Conservation (phyloP, 2,797 vertebrate species). For the Lagorchestes hirsutus region DNA sequence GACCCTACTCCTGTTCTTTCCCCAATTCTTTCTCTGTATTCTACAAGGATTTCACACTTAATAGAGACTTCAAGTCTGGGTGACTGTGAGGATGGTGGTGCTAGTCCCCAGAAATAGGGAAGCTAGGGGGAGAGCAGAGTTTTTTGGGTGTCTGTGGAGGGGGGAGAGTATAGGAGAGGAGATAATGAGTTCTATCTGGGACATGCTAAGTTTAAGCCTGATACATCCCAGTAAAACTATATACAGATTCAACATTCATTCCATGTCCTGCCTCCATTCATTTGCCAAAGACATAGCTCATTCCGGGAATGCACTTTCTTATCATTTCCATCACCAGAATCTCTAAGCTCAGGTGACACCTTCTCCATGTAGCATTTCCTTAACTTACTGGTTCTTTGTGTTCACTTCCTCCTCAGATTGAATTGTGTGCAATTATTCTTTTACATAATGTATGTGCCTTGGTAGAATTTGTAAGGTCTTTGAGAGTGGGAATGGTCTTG, state of each 20-base stretch:
- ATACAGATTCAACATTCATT: background rate
- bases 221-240: background rate
- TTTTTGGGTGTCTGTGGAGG: background rate
- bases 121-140: background rate
- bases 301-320: background rate
- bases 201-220: background rate
- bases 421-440: background rate
- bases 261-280: background rate
- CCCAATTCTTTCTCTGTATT: background rate
- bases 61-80: background rate
- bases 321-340: background rate
- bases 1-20: background rate
- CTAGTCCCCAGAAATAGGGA: background rate
- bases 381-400: background rate
- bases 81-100: background rate
- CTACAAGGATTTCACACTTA: background rate
- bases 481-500: background rate
- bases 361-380: background rate
- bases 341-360: background rate
- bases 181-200: background rate
- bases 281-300: background rate
- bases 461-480: background rate
- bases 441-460: background rate
- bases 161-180: background rate
- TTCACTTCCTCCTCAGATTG: background rate